phyloP scores from a whole-genome alignment of 2,888 invertebrate genomes.

The Sicus ferrugineus region DNA sequence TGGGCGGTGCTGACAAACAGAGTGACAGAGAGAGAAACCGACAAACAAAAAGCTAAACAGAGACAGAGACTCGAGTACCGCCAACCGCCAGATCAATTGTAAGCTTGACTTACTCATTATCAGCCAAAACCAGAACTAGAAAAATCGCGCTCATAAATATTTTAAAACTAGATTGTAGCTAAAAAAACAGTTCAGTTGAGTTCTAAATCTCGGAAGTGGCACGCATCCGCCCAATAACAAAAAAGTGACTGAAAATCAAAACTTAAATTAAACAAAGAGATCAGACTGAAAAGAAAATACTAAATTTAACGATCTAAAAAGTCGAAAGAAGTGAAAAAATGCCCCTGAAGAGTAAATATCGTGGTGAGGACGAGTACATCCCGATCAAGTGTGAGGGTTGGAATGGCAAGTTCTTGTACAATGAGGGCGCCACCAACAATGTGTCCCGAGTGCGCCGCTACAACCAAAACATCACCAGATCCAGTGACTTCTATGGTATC shows the following conservation, averaged over 20 bases:
- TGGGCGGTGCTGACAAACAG: neutral
- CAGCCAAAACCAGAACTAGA: neutral
- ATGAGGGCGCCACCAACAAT: conserved; percentile 54
- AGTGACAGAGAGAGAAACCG: neutral
- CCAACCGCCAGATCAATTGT: neutral
- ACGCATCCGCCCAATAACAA: neutral
- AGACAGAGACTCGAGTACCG: neutral
- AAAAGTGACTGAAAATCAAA: neutral
- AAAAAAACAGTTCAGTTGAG: conserved; percentile 11
- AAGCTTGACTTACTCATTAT: neutral
- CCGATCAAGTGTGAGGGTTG: conserved; percentile 64
- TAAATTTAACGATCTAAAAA: neutral
- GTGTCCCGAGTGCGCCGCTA: conserved; percentile 57
- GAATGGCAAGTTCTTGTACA: conserved; percentile 62
- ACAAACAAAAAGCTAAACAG: neutral
- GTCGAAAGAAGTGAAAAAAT: conserved; percentile 44
- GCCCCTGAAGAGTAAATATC: conserved; percentile 53
- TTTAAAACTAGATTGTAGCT: conserved; percentile 4
- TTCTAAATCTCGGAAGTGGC: conserved; percentile 14
- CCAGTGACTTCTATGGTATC: conserved; percentile 60
- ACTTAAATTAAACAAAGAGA: neutral
- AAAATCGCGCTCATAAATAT: neutral
- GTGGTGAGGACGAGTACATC: conserved; percentile 57
- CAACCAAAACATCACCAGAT: conserved; percentile 60
- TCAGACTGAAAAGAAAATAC: neutral